Evolutionary conservation across 2,888 invertebrate genomes (phyloP).

Genomic region (Drosophila parthenogenetica): DNA sequence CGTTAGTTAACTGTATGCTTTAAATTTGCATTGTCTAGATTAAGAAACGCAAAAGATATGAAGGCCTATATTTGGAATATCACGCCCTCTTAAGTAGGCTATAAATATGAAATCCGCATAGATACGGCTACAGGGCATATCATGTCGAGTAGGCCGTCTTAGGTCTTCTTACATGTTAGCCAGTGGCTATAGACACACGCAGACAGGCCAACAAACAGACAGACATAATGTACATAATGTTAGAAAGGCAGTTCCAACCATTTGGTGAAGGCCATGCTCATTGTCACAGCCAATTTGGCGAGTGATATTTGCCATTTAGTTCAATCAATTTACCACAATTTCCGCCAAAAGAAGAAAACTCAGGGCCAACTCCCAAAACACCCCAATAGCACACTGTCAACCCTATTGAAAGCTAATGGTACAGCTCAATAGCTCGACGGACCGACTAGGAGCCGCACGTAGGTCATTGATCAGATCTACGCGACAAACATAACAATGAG

Average conservation of each 20-base stretch:
- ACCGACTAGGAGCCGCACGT: slow-evolving; percentile 64
- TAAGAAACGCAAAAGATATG: no score
- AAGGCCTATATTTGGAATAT: no score
- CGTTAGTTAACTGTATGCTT: no score
- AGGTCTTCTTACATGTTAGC: neutral
- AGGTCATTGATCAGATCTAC: slow-evolving; percentile 83
- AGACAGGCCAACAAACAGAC: neutral
- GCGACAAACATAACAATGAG: slow-evolving; percentile 81
- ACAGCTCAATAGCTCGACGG: slow-evolving; percentile 59
- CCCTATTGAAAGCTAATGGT: slow-evolving; percentile 77
- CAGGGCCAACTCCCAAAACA: neutral
- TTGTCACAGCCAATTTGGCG: slow-evolving; percentile 76
- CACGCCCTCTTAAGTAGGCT: neutral
- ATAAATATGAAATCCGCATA: neutral
- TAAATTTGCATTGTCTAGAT: no score
- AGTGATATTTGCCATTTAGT: slow-evolving; percentile 77
- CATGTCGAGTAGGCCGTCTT: neutral
- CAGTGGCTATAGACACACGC: neutral
- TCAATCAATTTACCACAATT: slow-evolving; percentile 80
- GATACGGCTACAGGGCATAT: neutral
- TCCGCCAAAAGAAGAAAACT: slow-evolving; percentile 51
- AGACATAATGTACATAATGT: neutral
- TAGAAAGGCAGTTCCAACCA: neutral
- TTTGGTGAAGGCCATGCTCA: slow-evolving; percentile 31
- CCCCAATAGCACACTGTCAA: neutral